These are phyloP conservation scores for Ceratina japonica DNA, from an alignment of 1,140 invertebrate genomes.

Conservation along the genomic window DNA sequence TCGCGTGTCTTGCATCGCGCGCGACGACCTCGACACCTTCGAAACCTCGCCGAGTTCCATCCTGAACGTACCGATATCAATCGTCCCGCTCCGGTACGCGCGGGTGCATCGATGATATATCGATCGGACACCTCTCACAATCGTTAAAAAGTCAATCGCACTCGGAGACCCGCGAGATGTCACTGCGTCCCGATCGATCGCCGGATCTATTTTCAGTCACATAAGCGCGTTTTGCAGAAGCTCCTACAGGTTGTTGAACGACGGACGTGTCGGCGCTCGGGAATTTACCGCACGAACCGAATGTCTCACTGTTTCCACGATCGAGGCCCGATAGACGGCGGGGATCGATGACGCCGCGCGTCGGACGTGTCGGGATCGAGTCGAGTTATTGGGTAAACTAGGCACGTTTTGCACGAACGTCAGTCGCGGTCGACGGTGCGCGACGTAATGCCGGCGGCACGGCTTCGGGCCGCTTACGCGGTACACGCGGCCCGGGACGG, in stretches of 20 bases:
- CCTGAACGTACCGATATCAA: background rate
- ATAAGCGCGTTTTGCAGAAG: slow-evolving; percentile 8
- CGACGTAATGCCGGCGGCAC: slow-evolving; percentile 76
- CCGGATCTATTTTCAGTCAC: background rate
- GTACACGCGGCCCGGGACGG: slow-evolving; percentile 70
- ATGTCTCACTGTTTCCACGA: slow-evolving; percentile 17
- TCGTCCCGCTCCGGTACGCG: slow-evolving; percentile 4
- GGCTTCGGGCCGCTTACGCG: slow-evolving; percentile 69
- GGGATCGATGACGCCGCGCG: background rate
- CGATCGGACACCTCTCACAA: no score
- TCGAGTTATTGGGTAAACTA: background rate
- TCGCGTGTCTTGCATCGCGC: background rate
- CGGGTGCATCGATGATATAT: background rate
- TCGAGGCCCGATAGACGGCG: no score
- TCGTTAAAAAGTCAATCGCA: background rate
- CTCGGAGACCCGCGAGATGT: slow-evolving; percentile 6
- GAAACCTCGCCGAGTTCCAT: slow-evolving; percentile 18
- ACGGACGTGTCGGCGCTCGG: no score
- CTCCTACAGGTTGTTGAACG: slow-evolving; percentile 54
- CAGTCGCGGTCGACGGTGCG: slow-evolving; percentile 77
- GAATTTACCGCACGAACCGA: slow-evolving; percentile 9
- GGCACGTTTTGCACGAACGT: slow-evolving; percentile 58
- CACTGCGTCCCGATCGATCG: slow-evolving; percentile 2
- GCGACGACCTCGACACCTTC: no score
- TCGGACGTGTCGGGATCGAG: background rate